Evolutionary conservation across 2,888 invertebrate species (phyloP), one percentile per base, ranked within the genome.

Genomic region (Drosophila borborema): DNA sequence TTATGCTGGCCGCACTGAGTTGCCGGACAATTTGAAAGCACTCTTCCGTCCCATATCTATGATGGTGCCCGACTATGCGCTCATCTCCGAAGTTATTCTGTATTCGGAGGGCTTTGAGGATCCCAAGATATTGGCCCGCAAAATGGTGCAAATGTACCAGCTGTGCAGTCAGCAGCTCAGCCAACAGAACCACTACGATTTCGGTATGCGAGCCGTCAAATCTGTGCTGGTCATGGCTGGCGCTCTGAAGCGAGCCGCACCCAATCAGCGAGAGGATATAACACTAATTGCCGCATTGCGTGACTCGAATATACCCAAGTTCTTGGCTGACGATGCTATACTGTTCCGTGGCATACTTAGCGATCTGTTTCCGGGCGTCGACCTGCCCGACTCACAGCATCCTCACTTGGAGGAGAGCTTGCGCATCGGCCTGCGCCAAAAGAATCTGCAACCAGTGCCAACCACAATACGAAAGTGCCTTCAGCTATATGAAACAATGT

Each of bases 191-290:
- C 98, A 98, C 90, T 98, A 98, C 89, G 98, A 98, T 92, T 98
- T 98, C 88, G 97, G 97, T 43, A 98, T 98, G 98, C 94, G 98
- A 75, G 98, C 98, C 1, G 98, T 98, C 0, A 98, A 98, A 91
- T 98, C 97, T 90, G 98, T 98, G 2, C 93, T 98, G 86, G 97
- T 98, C 3, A 98, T 98, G 98, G 98, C 98, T 0, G 98, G 98
- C 1, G 95, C 97, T 0, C 92, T 98, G 16, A 98, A 98, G 91
- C 94, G 98, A 59, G 96, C 97, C 16, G 96, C 96, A 86, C 98
- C 97, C 0, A 96, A 97, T 90, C 96, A 96, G 87, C 95, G 94
- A 53, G 98, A 98, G 92, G 97, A 98, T 87, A 96, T 96, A 65
- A 97, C 97, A 0, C 92, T 98, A 16, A 96, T 98, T 67, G 95